phyloP scores from a whole-genome alignment of 2,888 invertebrate species.

The Parascotia fuliginaria region DNA sequence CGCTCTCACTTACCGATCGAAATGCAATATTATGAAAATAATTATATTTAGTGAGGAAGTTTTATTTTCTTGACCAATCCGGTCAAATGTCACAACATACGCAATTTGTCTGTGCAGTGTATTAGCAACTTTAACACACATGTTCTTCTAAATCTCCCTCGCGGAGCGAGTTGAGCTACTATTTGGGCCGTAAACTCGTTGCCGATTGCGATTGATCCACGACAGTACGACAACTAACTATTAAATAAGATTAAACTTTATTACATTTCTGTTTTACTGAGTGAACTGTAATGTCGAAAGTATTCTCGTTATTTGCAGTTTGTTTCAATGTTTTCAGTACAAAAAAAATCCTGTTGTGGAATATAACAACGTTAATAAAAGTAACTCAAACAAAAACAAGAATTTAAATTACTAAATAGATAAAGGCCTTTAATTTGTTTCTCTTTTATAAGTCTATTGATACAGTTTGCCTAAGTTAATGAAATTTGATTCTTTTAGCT shows the following conservation, averaged over 20 bases:
- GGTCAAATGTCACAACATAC: no score
- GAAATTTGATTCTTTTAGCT: not conserved
- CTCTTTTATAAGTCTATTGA: not conserved
- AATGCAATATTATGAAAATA: no score
- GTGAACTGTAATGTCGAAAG: not conserved
- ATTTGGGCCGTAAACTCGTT: constrained; percentile 27
- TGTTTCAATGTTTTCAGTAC: not conserved
- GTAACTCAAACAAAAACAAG: not conserved
- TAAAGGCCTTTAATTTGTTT: not conserved
- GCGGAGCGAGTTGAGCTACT: constrained; percentile 16
- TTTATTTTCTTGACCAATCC: no score
- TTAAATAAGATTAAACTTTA: constrained; percentile 34
- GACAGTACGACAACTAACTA: constrained; percentile 31
- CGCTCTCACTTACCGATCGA: no score
- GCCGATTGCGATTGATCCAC: constrained; percentile 20
- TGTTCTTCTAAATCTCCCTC: constrained; percentile 24
- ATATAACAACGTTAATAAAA: no score
- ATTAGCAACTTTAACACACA: constrained; percentile 13
- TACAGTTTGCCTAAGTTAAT: not conserved
- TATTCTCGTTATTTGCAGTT: not conserved
- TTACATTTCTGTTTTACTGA: constrained; percentile 17
- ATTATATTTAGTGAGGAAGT: no score
- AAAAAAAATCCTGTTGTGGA: not conserved
- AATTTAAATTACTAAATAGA: not conserved
- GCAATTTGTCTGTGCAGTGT: not conserved